Evolutionary conservation across 2,113 vertebrate species (phyloP), one percentile per base, ranked within the genome.

Genomic region (Brachyistius frenatus): DNA sequence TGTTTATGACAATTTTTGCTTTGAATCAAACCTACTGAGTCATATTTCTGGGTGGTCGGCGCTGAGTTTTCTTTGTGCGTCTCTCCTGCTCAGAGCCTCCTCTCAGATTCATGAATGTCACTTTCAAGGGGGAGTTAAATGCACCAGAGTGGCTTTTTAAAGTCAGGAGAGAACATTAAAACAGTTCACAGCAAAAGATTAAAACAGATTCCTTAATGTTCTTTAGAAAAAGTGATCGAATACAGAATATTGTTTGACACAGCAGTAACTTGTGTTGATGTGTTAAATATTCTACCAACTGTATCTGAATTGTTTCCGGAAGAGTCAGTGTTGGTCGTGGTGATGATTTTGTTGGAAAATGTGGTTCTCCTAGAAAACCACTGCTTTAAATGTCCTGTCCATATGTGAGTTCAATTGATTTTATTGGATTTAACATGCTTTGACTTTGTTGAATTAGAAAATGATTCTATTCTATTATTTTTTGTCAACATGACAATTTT

Each of bases 41-140:
- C 49, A 36, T 8, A 65, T 62, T 84, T 85, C 73, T 83, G 85
- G 87, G 87, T 90, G 87, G 86, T 86, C 70, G 57, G 10, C 32
- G 61, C 16, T 60, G 41, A 66, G 62, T 83, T 79, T 77, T 78
- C 61, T 82, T 76, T 73, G 57, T 66, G 60, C 52, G 70, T 85
- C 15, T 62, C 54, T 61, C 65, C 71, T 69, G 36, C 64, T 11
- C 71, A 54, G 55, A 81, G 67, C 31, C 66, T 83, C 53, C 61
- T 77, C 36, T 80, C 11, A 36, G 56, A 77, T 86, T 77, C 65
- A 77, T 66, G 66, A 35, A 10, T 73, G 52, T 55, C 47, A 73
- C 54, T 47, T 58, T 77, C 13, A 66, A 66, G 58, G 13, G 10
- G 44, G 60, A 33, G 58, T 76, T 65, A 35, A 73, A 58, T 67